Percentiles rank a stretch among this genome's conserved stretches.
These are phyloP conservation scores for Anguilla pacifica DNA, from an alignment of 2,797 vertebrate species.

Conservation along the genomic window DNA sequence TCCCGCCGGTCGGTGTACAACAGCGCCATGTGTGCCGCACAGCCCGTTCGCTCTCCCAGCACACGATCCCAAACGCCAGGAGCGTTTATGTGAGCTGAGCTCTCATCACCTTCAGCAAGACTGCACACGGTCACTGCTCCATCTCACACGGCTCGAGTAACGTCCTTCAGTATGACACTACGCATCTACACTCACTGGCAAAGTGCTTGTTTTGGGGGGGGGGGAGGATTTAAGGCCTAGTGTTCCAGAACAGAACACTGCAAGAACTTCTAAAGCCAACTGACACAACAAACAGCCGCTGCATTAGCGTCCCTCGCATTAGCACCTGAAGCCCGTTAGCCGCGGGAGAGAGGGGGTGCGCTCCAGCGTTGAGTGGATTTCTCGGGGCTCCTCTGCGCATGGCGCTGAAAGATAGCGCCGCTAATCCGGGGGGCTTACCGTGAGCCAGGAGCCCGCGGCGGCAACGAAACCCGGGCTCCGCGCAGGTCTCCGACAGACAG, in stretches of 20 bases:
- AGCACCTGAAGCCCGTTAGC: slow-evolving; percentile 7
- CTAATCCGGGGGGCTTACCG: not conserved
- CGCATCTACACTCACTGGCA: not conserved
- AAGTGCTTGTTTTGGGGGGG: not conserved
- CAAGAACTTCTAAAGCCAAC: not conserved
- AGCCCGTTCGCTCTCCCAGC: not conserved
- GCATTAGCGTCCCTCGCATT: slow-evolving; percentile 29
- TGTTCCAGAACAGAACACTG: slow-evolving; percentile 6
- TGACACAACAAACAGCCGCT: slow-evolving; percentile 41
- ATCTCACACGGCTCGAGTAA: not conserved
- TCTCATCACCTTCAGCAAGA: not conserved
- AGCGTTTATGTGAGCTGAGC: not conserved
- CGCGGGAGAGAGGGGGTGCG: not conserved
- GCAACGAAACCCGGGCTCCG: not conserved
- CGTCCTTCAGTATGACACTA: not conserved
- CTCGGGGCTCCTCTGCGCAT: not conserved
- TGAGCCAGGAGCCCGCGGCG: not conserved
- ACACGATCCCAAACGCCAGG: not conserved
- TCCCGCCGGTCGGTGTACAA: not conserved
- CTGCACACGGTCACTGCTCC: not conserved
- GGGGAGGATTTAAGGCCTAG: not conserved
- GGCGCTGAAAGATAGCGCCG: not conserved
- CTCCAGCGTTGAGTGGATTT: not conserved
- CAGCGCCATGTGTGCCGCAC: not conserved
- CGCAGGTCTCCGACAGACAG: not conserved